These are phyloP conservation scores for Epizoanthus illoricatus DNA, from an alignment of 92 coral and sea anemone species.

Conservation along the genomic window DNA sequence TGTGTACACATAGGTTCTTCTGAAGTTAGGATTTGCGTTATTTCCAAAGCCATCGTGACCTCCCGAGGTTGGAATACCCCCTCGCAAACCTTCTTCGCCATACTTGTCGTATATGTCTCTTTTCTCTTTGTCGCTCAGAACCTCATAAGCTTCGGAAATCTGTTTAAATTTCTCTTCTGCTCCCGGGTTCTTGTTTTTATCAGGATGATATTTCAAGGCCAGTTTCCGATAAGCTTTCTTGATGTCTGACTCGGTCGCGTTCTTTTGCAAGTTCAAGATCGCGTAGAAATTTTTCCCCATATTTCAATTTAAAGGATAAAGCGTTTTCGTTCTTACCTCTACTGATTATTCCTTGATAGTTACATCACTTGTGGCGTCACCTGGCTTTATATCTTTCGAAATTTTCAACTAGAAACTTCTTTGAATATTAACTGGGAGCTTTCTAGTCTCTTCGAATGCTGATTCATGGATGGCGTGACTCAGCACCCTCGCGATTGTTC, in stretches of 20 bases:
- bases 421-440: background rate
- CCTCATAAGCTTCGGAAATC: slow-evolving; percentile 95
- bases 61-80: slow-evolving; percentile 48
- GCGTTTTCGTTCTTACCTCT: background rate
- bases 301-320: background rate
- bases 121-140: slow-evolving; percentile 86
- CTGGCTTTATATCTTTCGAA: slow-evolving; percentile 39
- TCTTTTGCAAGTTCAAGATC: slow-evolving; percentile 71
- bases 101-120: slow-evolving; percentile 79
- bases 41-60: slow-evolving; percentile 29
- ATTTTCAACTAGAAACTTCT: background rate
- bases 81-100: slow-evolving; percentile 92
- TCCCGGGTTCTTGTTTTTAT: slow-evolving; percentile 88
- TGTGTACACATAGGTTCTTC: slow-evolving; percentile 63
- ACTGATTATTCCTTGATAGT: background rate
- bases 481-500: slow-evolving; percentile 24
- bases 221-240: slow-evolving; percentile 96
- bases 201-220: slow-evolving; percentile 94
- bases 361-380: background rate
- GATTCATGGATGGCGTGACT: slow-evolving; percentile 22
- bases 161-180: slow-evolving; percentile 97
- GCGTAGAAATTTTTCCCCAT: slow-evolving; percentile 94
- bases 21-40: slow-evolving; percentile 53
- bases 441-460: slow-evolving; percentile 17
- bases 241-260: slow-evolving; percentile 83